These are phyloP conservation scores for Nemopilema nomurai DNA, from an alignment of 30 jellyfish, hydroid and myxozoan species.

Conservation along the genomic window DNA sequence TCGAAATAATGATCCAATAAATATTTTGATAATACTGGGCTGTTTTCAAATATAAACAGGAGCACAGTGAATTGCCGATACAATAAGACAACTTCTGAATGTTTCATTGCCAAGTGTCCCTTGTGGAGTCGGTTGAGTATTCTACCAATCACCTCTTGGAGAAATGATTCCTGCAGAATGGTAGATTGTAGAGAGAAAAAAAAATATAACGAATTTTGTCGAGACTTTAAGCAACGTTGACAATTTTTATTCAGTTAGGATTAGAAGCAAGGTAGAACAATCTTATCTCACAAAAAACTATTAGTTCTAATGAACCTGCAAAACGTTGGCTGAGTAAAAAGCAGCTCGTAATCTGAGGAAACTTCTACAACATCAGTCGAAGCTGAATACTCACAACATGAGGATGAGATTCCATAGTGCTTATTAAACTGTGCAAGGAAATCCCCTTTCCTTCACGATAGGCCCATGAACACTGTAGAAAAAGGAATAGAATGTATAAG, in stretches of 20 bases:
- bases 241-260: background rate
- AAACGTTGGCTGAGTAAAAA: too few relatives aligned
- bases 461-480: slow-evolving; percentile 53
- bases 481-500: background rate
- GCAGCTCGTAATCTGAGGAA: too few relatives aligned
- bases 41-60: slow-evolving; percentile 30
- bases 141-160: slow-evolving; percentile 30
- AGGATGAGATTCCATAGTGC: slow-evolving; percentile 20
- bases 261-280: too few relatives aligned
- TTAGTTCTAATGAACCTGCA: too few relatives aligned
- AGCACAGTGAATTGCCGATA: slow-evolving; percentile 48
- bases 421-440: slow-evolving; percentile 24
- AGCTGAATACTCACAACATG: slow-evolving; percentile 27
- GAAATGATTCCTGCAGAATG: slow-evolving; percentile 19
- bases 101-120: slow-evolving; percentile 19
- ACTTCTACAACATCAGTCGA: background rate
- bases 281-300: too few relatives aligned
- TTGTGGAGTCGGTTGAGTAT: slow-evolving; percentile 13
- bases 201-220: background rate
- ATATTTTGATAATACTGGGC: slow-evolving; percentile 16
- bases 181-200: background rate
- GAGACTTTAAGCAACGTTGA: background rate
- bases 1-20: slow-evolving; percentile 48
- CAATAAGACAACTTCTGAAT: slow-evolving; percentile 28
- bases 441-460: slow-evolving; percentile 61